These are phyloP conservation scores for Andrena hattorfiana DNA, from an alignment of 2,888 invertebrate genomes.

Conservation along the genomic window DNA sequence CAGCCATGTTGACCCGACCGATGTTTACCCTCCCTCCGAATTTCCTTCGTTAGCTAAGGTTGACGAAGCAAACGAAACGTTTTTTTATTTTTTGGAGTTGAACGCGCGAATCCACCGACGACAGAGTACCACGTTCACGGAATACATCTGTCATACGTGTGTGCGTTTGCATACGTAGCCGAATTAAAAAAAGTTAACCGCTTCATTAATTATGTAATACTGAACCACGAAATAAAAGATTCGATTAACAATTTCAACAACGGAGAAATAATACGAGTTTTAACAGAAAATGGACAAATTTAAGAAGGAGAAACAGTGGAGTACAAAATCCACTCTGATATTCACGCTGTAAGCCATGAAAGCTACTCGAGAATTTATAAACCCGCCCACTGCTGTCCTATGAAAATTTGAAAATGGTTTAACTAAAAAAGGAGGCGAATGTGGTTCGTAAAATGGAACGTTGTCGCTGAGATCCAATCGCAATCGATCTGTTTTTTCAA, in stretches of 20 bases:
- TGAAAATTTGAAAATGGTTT: not conserved
- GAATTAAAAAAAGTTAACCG: conserved; percentile 26
- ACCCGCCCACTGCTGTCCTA: not conserved
- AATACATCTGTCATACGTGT: not conserved
- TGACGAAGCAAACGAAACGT: conserved; percentile 1
- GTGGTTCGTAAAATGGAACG: not conserved
- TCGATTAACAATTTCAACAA: not conserved
- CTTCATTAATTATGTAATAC: conserved; percentile 14
- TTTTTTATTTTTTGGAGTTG: no score
- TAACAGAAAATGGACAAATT: not conserved
- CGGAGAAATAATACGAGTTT: not conserved
- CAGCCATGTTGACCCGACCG: not conserved
- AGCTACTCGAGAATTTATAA: not conserved
- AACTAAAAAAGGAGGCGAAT: not conserved
- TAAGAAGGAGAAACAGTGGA: not conserved
- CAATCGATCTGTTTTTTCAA: not conserved
- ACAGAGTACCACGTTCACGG: not conserved
- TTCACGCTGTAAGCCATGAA: conserved; percentile 3
- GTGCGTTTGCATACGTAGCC: not conserved
- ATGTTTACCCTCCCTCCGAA: not conserved
- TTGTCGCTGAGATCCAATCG: conserved; percentile 34
- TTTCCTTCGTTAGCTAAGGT: conserved; percentile 23
- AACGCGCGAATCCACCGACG: not conserved
- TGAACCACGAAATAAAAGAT: not conserved
- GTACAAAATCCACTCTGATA: not conserved